A percentile compares a stretch with the other conserved stretches of the same genome.
Conservation (phyloP, 37 sponge, comb jelly and placozoan genomes). For the Ianthella basta region DNA sequence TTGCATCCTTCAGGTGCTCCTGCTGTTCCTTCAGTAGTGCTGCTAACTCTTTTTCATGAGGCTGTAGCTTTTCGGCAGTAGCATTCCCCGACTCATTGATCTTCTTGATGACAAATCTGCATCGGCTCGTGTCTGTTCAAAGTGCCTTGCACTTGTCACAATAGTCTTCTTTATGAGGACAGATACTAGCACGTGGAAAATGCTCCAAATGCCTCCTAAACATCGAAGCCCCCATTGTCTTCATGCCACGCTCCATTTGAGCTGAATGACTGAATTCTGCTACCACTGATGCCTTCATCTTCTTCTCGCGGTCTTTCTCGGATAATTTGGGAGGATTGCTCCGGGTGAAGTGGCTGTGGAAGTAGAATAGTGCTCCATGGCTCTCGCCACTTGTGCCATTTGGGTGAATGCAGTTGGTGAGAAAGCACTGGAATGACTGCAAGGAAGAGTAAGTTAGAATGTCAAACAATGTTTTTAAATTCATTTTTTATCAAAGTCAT, state of each 20-base stretch:
- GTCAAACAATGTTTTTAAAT: no score
- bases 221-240: neutral
- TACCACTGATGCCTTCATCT: neutral
- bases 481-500: neutral
- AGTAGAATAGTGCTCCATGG: neutral
- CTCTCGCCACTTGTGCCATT: neutral
- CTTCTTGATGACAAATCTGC: no score
- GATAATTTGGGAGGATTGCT: neutral
- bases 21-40: neutral
- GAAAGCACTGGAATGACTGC: no score
- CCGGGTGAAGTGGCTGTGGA: neutral
- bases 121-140: neutral
- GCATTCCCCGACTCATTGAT: slow-evolving; percentile 45
- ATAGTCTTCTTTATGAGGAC: slow-evolving; percentile 38
- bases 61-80: neutral
- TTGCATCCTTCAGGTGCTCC: slow-evolving; percentile 30
- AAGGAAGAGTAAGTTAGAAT: no score
- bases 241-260: slow-evolving; percentile 37
- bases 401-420: neutral
- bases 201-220: slow-evolving; percentile 36
- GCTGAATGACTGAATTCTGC: slow-evolving; percentile 30
- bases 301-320: neutral
- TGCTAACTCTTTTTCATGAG: neutral
- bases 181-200: slow-evolving; percentile 19
- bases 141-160: slow-evolving; percentile 46